These are phyloP conservation scores for Nannoperca australis DNA, from an alignment of 2,797 vertebrate genomes.

Conservation along the genomic window DNA sequence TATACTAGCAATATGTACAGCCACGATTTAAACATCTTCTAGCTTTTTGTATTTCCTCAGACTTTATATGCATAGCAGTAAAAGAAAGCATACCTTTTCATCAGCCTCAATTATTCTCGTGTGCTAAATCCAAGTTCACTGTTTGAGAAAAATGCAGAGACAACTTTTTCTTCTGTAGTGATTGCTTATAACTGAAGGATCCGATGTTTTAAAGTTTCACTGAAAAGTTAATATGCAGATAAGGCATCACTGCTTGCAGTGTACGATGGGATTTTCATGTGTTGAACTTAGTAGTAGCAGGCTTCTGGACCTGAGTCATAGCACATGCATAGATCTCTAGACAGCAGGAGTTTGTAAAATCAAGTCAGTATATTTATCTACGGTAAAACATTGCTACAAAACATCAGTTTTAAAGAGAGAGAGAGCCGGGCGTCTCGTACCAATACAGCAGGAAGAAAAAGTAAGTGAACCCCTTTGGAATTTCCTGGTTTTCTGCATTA, in stretches of 20 bases:
- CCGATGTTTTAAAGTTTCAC: slow-evolving; percentile 79
- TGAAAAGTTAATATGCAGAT: slow-evolving; percentile 92
- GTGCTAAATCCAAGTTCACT: slow-evolving; percentile 85
- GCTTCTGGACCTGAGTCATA: slow-evolving; percentile 94
- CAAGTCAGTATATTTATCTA: slow-evolving; percentile 87
- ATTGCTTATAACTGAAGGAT: slow-evolving; percentile 79
- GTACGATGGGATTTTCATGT: slow-evolving; percentile 91
- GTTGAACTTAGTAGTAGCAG: slow-evolving; percentile 90
- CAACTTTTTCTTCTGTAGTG: slow-evolving; percentile 75
- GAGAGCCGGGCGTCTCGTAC: slow-evolving; percentile 67
- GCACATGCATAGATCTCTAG: slow-evolving; percentile 93
- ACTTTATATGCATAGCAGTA: slow-evolving; percentile 96
- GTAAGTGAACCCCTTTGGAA: no score
- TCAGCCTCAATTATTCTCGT: slow-evolving; percentile 85
- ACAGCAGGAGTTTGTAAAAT: slow-evolving; percentile 89
- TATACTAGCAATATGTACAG: slow-evolving; percentile 99
- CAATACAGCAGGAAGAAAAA: slow-evolving; percentile 46
- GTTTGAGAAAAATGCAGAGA: slow-evolving; percentile 80
- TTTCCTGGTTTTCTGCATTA: no score
- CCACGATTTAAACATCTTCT: slow-evolving; percentile 91
- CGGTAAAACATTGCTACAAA: slow-evolving; percentile 87
- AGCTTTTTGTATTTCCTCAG: slow-evolving; percentile 85
- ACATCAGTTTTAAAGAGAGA: slow-evolving; percentile 80
- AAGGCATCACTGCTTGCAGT: slow-evolving; percentile 99
- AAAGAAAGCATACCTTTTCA: slow-evolving; percentile 92